phyloP scores from a whole-genome alignment of 1,140 invertebrate genomes.

The Atta texana region DNA sequence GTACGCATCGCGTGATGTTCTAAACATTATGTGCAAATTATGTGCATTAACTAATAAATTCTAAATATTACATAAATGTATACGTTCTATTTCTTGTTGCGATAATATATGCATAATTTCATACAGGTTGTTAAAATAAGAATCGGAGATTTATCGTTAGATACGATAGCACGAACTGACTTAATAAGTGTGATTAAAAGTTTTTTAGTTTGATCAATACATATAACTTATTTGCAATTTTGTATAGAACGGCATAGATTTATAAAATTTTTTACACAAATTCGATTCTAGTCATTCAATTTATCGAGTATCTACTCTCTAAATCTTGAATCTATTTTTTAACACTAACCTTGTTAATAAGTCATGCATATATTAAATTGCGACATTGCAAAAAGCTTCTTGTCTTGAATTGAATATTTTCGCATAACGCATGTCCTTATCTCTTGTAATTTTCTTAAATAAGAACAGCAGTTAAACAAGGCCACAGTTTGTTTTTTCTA shows the following conservation, averaged over 20 bases:
- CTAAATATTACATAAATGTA: slow-evolving; percentile 35
- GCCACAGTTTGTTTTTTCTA: neutral
- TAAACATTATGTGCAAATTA: neutral
- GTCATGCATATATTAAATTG: neutral
- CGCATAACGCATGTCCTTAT: neutral
- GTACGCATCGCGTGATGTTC: neutral
- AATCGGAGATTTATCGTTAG: neutral
- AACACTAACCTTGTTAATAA: neutral
- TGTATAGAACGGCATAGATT: neutral
- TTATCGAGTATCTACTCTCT: neutral
- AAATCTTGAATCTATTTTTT: neutral
- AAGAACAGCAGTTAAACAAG: slow-evolving; percentile 13
- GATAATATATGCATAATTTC: too few species aligned
- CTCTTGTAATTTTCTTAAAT: slow-evolving; percentile 1
- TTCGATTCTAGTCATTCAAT: neutral
- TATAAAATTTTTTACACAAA: neutral
- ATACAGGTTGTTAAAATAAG: neutral
- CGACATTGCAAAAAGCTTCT: neutral
- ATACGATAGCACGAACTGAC: neutral
- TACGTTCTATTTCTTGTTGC: neutral
- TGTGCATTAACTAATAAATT: neutral
- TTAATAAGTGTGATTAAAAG: neutral
- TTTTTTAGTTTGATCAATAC: neutral
- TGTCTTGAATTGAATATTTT: neutral
- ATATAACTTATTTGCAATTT: neutral